Evolutionary conservation across 2,797 vertebrate genomes (phyloP), one percentile per base, ranked within the genome.

Genomic region (Cirrhinus mrigala): DNA sequence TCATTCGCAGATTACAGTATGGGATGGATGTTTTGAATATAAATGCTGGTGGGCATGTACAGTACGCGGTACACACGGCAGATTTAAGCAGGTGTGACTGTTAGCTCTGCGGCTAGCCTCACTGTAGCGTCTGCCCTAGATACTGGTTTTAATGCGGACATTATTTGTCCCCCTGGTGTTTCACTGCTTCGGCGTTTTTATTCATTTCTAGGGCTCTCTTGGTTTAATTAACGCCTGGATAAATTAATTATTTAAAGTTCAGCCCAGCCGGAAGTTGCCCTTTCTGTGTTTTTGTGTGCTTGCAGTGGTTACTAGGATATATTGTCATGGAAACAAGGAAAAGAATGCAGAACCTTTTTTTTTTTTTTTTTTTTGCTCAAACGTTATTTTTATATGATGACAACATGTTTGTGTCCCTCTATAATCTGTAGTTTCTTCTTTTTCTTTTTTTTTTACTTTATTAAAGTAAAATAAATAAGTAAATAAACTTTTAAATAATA

Each of bases 221-320:
- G 1, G 6, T 46, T 62, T 46, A 62, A 46, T 50, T 22, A 22
- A 66, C 27, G 8, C 60, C n/a, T 15, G 22, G 1, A 33, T 18
- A 1, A 16, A 48, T 37, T 44, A 58, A 40, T 46, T 3, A 56
- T 69, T 70, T 70, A 40, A 58, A 73, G 52, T 85, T 78, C n/a
- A 48, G 18, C 18, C 15, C 48, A 86, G 58, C 84, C 84, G 87
- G 88, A 91, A 88, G 87, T 84, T 40, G 56, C 5, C 58, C 44
- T 86, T 33, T 56, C 11, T 68, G 75, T 56, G 58, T 81, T 81
- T 83, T 56, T 80, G 56, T 81, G 70, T n/a, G 70, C 76, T 44
- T 75, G 40, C 52, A 5, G 79, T 78, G 60, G 88, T 91, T 86
- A 85, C 87, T 79, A 81, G 14, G 88, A 68, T 84, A 68, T 84